These are phyloP conservation scores for Suncus etruscus DNA, from an alignment of 2,113 vertebrate species.

Conservation along the genomic window DNA sequence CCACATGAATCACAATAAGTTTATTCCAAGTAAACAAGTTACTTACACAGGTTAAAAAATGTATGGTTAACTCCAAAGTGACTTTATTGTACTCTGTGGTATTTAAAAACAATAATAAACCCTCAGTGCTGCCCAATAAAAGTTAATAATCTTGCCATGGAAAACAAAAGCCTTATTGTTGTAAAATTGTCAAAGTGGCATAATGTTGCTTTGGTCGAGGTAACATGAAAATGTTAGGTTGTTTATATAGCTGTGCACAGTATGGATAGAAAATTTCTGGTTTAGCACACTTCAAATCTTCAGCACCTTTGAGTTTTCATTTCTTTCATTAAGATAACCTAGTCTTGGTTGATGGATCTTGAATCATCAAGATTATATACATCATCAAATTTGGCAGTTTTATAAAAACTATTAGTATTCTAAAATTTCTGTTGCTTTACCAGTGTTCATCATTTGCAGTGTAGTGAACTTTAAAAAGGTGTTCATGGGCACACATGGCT, in stretches of 20 bases:
- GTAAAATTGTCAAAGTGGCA: constrained; percentile 18
- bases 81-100: constrained; percentile 9
- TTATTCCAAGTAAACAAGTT: constrained; percentile 67
- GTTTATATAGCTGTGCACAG: background rate
- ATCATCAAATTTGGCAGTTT: background rate
- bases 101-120: constrained; percentile 46
- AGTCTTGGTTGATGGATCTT: background rate
- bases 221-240: background rate
- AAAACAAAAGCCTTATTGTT: constrained; percentile 44
- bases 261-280: background rate
- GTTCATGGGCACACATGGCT: background rate
- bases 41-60: constrained; percentile 49
- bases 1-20: constrained; percentile 24
- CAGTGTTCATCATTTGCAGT: background rate
- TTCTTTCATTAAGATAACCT: background rate
- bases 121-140: constrained; percentile 29
- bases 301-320: background rate
- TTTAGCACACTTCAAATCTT: constrained; percentile 26
- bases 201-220: background rate
- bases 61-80: constrained; percentile 49
- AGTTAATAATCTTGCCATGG: constrained; percentile 45
- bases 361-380: background rate
- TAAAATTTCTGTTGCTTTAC: background rate
- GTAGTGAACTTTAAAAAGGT: background rate
- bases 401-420: background rate